A percentile compares a stretch with the other conserved stretches of the same genome.
Conservation (phyloP, 2,888 invertebrate genomes). For the Cheilosia soror region DNA sequence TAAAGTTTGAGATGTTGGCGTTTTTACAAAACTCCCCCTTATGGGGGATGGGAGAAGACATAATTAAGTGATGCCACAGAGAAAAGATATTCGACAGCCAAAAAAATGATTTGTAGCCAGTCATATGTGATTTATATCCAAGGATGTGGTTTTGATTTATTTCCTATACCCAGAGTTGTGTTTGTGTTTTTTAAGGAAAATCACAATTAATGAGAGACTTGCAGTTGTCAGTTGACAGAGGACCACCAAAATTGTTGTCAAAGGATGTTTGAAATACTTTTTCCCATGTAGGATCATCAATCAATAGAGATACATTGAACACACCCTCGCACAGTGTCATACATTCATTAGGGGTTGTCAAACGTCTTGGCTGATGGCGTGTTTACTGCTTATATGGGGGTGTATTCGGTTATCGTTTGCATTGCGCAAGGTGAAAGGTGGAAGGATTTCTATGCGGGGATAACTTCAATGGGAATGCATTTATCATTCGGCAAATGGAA, state of each 20-base stretch:
- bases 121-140: conserved; percentile 45
- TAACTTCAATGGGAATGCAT: conserved; percentile 35
- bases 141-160: conserved; percentile 39
- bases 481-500: conserved; percentile 53
- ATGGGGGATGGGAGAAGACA: not conserved
- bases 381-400: conserved; percentile 33
- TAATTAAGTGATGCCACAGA: conserved; percentile 35
- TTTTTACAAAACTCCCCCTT: too few relatives aligned
- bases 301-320: conserved; percentile 55
- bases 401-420: conserved; percentile 45
- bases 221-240: conserved; percentile 22
- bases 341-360: conserved; percentile 68
- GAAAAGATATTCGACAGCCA: conserved; percentile 17
- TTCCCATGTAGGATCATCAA: conserved; percentile 45
- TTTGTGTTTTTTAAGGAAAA: conserved; percentile 35
- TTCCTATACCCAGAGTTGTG: not conserved
- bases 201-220: conserved; percentile 49
- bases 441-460: conserved; percentile 30
- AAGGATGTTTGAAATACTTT: conserved; percentile 6
- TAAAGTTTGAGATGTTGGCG: not conserved
- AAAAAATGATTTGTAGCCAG: conserved; percentile 20
- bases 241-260: conserved; percentile 64
- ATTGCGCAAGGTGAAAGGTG: conserved; percentile 72
- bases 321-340: conserved; percentile 24
- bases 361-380: conserved; percentile 35